These are phyloP conservation scores for Cyprinodon diabolis DNA, from an alignment of 2,797 vertebrate species.

Conservation along the genomic window DNA sequence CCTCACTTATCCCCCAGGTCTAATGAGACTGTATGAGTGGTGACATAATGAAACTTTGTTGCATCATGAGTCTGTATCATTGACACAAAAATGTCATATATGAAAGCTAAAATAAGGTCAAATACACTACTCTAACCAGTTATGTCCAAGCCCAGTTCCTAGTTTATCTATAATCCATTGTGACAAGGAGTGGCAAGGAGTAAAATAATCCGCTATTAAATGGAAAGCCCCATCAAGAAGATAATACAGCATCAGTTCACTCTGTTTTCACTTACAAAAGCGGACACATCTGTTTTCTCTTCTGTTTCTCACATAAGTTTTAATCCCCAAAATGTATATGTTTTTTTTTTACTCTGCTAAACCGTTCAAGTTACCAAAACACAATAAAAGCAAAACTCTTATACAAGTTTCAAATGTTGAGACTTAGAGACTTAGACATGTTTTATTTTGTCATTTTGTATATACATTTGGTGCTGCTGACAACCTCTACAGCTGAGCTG, in stretches of 20 bases:
- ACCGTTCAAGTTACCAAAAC: no score
- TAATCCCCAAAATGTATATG: background rate
- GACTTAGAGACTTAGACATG: no score
- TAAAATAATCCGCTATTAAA: background rate
- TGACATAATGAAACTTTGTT: conserved; percentile 41
- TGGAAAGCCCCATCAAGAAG: background rate
- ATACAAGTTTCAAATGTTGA: no score
- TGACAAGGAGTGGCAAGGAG: background rate
- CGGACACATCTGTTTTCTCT: background rate
- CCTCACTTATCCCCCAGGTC: conserved; percentile 48
- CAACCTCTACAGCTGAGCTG: no score
- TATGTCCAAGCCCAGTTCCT: background rate
- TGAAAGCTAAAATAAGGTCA: conserved; percentile 12
- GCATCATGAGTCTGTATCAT: conserved; percentile 34
- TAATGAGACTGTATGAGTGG: conserved; percentile 37
- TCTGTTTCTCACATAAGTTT: background rate
- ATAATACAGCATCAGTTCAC: background rate
- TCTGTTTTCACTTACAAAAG: background rate
- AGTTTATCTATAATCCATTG: background rate
- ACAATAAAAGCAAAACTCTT: no score
- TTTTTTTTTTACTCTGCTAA: no score
- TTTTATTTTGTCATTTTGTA: no score
- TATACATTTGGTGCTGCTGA: no score
- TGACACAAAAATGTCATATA: conserved; percentile 34
- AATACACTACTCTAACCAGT: background rate